These are phyloP conservation scores for Crossaster papposus DNA, from an alignment of 53 echinoderm and acorn worm species.

Conservation along the genomic window DNA sequence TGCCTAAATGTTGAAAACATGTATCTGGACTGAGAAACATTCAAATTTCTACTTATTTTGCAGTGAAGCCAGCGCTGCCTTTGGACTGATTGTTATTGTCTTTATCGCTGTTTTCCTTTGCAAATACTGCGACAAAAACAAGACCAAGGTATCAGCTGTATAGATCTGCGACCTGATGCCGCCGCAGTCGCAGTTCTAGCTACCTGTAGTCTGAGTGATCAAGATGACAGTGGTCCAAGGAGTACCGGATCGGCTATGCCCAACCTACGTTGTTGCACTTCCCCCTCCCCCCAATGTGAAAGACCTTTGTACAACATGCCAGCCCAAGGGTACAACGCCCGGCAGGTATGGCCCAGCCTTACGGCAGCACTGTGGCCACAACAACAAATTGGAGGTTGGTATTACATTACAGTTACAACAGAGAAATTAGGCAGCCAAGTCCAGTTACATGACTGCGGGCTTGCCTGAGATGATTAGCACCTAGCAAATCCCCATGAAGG, in stretches of 20 bases:
- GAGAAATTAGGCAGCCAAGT: slow-evolving; percentile 1
- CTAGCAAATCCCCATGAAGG: slow-evolving; percentile 1
- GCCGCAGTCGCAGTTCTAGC: slow-evolving; percentile 9
- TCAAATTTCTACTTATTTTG: background rate
- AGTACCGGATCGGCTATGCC: slow-evolving; percentile 5
- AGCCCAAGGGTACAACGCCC: background rate
- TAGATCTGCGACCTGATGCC: background rate
- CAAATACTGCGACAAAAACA: slow-evolving; percentile 13
- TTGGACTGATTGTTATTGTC: background rate
- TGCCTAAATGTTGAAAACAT: no score
- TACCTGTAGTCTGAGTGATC: background rate
- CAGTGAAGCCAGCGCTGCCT: slow-evolving; percentile 11
- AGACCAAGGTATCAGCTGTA: background rate
- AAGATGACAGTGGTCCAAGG: slow-evolving; percentile 1
- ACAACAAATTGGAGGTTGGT: slow-evolving; percentile 32
- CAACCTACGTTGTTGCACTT: no score
- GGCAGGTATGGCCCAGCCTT: background rate
- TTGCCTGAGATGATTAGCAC: slow-evolving; percentile 18
- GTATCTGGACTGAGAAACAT: no score
- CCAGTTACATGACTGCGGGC: slow-evolving; percentile 22
- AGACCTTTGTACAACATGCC: background rate
- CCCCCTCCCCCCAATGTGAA: background rate
- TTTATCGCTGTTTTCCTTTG: background rate
- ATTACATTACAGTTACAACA: background rate
- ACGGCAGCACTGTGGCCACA: slow-evolving; percentile 7